Percentiles rank a stretch among this genome's conserved stretches.
These are phyloP conservation scores for Periparus ater DNA, from an alignment of 2,797 vertebrate genomes.

Conservation along the genomic window DNA sequence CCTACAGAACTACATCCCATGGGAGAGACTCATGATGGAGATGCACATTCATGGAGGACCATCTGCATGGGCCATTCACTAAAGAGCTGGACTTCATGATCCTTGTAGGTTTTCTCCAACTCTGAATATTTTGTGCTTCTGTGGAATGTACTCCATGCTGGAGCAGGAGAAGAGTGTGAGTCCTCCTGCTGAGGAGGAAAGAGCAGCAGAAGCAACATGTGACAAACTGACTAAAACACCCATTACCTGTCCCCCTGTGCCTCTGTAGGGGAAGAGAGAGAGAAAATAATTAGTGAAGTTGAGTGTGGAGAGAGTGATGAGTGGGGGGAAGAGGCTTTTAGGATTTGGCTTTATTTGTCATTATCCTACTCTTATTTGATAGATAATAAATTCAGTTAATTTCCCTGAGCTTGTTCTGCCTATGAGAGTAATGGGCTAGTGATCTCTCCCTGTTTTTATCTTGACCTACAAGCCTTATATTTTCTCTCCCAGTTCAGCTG, in stretches of 20 bases:
- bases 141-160: not conserved
- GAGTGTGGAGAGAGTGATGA: not conserved
- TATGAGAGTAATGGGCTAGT: accelerated
- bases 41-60: not conserved
- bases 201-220: not conserved
- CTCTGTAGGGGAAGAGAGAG: not conserved
- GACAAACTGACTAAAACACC: not conserved
- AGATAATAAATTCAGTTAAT: not conserved
- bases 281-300: not conserved
- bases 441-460: not conserved
- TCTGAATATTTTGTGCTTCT: not conserved
- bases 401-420: not conserved
- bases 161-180: not conserved
- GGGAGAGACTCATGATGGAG: not conserved
- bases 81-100: not conserved
- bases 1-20: not conserved
- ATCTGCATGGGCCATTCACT: not conserved
- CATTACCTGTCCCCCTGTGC: not conserved
- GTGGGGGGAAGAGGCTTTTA: not conserved
- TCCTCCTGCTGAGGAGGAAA: not conserved
- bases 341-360: not conserved
- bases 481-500: not conserved
- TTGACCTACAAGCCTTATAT: accelerated
- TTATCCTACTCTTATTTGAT: not conserved
- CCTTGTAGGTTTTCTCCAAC: not conserved